Evolutionary conservation across 1,140 invertebrate species (phyloP).

Genomic region (Dolichoris vasculosae): DNA sequence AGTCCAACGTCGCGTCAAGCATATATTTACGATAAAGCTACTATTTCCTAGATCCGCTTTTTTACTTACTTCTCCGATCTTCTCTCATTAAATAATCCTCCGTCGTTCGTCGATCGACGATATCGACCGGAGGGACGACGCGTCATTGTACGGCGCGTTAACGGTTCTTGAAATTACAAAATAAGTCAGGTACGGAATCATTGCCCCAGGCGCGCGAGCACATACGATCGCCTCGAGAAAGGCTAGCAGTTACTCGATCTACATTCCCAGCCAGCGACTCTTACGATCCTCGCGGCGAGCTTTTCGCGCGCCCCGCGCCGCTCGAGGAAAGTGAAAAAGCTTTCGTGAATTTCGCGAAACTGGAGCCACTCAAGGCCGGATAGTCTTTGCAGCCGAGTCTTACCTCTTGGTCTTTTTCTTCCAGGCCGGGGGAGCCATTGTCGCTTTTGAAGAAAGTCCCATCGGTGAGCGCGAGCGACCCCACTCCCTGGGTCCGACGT

Average conservation of each 20-base stretch:
- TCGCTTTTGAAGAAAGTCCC: conserved; percentile 43
- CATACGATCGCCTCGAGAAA: not conserved
- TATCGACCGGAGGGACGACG: not conserved
- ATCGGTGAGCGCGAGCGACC: not conserved
- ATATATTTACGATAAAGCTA: no score
- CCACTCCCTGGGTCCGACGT: not conserved
- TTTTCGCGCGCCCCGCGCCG: not conserved
- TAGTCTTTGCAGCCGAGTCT: not conserved
- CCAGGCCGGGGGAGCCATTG: not conserved
- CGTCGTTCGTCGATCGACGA: not conserved
- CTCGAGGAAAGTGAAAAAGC: not conserved
- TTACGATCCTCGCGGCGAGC: not conserved
- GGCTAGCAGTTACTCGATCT: conserved; percentile 37
- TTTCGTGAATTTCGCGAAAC: not conserved
- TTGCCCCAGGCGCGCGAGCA: conserved; percentile 42
- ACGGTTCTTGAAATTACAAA: conserved; percentile 58
- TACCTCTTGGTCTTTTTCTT: no score
- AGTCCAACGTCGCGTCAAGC: no score
- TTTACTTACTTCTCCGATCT: not conserved
- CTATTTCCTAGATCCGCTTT: no score
- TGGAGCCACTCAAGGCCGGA: not conserved
- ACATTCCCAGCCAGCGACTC: not conserved
- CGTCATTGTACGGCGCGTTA: conserved; percentile 42
- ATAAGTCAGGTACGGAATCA: conserved; percentile 33
- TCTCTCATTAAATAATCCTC: not conserved